Evolutionary conservation across 2,888 invertebrate species (phyloP).

Genomic region (Hoplodrina ambigua): DNA sequence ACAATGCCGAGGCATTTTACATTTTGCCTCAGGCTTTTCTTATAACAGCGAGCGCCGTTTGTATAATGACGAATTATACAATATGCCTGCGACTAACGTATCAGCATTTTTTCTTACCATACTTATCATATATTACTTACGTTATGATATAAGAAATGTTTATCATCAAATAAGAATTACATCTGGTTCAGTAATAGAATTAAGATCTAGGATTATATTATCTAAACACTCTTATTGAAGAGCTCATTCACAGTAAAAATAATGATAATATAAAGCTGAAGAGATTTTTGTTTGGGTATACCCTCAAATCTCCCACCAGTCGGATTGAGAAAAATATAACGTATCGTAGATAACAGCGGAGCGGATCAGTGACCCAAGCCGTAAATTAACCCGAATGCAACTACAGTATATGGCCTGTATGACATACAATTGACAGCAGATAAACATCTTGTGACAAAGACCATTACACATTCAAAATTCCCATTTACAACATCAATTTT

Average conservation of each 20-base stretch:
- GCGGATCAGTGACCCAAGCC: too few relatives aligned
- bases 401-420: too few relatives aligned
- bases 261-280: too few relatives aligned
- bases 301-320: too few relatives aligned
- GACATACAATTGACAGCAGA: neutral
- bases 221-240: neutral
- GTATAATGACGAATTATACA: neutral
- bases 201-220: neutral
- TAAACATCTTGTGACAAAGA: neutral
- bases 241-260: neutral
- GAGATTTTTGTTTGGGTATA: too few relatives aligned
- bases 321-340: too few relatives aligned
- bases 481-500: neutral
- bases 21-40: neutral
- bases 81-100: neutral
- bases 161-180: neutral
- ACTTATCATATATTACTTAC: neutral
- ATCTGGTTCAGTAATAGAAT: neutral
- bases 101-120: neutral
- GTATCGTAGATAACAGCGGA: too few relatives aligned
- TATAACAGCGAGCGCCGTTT: too few relatives aligned
- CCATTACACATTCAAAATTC: neutral
- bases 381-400: too few relatives aligned
- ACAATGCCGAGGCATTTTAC: neutral
- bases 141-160: too few relatives aligned